Conservation (phyloP, 2,113 vertebrate genomes). For the Vicugna pacos region DNA sequence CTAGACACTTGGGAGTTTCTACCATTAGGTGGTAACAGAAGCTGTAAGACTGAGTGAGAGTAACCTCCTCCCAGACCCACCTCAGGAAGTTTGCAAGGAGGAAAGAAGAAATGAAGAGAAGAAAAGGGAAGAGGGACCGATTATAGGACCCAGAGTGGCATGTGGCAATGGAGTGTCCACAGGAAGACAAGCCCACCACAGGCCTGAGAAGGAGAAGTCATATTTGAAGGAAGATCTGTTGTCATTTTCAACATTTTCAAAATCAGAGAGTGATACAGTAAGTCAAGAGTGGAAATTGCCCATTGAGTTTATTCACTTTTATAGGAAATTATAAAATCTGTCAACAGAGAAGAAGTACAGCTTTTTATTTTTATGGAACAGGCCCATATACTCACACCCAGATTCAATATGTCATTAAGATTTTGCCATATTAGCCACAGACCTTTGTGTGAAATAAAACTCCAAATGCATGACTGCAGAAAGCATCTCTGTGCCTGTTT, state of each 20-base stretch:
- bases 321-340: not conserved
- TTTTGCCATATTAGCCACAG: not conserved
- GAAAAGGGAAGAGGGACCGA: not conserved
- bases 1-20: accelerated
- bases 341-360: not conserved
- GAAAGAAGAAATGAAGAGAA: not conserved
- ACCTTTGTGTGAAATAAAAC: not conserved
- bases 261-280: accelerated
- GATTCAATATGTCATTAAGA: not conserved
- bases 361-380: too few species aligned
- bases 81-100: too few species aligned
- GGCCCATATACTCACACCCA: accelerated
- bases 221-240: not conserved
- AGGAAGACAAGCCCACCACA: accelerated
- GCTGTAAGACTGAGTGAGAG: not conserved
- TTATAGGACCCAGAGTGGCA: not conserved
- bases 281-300: not conserved
- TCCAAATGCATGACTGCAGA: not conserved
- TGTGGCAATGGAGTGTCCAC: accelerated
- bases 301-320: not conserved
- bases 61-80: accelerated
- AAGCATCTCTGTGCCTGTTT: not conserved
- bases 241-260: not conserved
- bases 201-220: not conserved
- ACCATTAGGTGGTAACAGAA: not conserved